Evolutionary conservation across 2,797 vertebrate genomes (phyloP).

Genomic region (Podarcis siculus): DNA sequence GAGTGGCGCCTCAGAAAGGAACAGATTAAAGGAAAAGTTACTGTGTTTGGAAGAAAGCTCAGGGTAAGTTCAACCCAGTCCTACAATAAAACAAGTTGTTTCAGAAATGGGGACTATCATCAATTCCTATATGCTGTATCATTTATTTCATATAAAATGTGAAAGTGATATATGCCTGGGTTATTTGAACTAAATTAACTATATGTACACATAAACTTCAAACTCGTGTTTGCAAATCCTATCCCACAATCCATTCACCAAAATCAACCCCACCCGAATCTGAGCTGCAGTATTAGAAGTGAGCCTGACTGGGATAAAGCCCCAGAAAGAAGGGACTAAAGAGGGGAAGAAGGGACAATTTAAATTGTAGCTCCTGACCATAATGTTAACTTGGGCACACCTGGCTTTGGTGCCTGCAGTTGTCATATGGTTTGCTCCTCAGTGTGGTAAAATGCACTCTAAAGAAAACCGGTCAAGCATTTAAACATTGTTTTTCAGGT

Average conservation of each 20-base stretch:
- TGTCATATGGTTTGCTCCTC: background rate
- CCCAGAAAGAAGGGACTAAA: too few species aligned
- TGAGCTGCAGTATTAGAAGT: background rate
- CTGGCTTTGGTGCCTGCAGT: background rate
- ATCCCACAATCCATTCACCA: background rate
- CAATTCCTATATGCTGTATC: background rate
- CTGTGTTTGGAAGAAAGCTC: constrained; percentile 97
- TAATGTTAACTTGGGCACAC: background rate
- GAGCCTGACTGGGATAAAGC: background rate
- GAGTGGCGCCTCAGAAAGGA: constrained; percentile 99
- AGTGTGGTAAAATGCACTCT: background rate
- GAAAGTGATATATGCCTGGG: background rate
- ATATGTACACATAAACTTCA: background rate
- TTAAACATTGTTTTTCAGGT: background rate
- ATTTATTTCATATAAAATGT: constrained; percentile 26
- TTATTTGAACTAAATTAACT: constrained; percentile 10
- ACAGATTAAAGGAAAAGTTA: constrained; percentile 97
- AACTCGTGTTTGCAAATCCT: background rate
- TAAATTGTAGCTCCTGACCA: background rate
- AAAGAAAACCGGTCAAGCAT: background rate
- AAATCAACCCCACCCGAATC: background rate
- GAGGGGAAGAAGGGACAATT: background rate
- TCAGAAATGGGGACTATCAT: constrained; percentile 13
- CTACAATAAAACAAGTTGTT: constrained; percentile 24
- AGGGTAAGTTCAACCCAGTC: constrained; percentile 83